These are phyloP conservation scores for Apostichopus parvimensis DNA, from an alignment of 35 echinoderm and acorn worm genomes.

Conservation along the genomic window DNA sequence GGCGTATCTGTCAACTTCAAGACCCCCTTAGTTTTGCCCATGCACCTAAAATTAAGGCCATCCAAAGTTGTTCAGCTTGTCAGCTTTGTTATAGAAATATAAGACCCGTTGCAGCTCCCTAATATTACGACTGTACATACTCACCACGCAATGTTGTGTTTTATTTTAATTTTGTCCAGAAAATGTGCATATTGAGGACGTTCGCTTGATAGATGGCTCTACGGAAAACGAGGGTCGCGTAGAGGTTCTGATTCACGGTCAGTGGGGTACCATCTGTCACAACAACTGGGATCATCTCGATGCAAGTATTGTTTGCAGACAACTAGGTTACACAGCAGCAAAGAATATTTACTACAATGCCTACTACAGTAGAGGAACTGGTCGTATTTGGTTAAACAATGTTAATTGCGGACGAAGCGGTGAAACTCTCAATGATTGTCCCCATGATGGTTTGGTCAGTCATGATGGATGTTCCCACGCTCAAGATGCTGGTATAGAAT, in stretches of 20 bases:
- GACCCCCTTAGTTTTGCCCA: too few relatives aligned
- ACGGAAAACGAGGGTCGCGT: not conserved
- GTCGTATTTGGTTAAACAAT: conserved; percentile 11
- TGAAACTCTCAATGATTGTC: not conserved
- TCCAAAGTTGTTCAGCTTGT: too few relatives aligned
- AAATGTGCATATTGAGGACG: not conserved
- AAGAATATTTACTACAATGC: not conserved
- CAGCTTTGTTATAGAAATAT: too few relatives aligned
- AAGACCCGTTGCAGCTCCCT: too few relatives aligned
- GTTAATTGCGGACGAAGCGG: not conserved
- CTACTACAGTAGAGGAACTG: not conserved
- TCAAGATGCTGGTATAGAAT: not conserved
- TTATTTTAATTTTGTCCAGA: not conserved
- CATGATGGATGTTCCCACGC: not conserved
- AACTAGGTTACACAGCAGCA: conserved; percentile 2
- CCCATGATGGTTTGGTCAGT: not conserved
- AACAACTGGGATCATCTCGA: conserved; percentile 11
- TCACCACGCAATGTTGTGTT: not conserved
- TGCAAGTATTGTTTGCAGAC: conserved; percentile 3
- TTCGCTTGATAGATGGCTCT: not conserved
- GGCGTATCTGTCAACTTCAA: too few relatives aligned
- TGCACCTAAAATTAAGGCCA: too few relatives aligned
- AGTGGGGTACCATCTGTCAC: conserved; percentile 25
- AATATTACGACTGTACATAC: too few relatives aligned
- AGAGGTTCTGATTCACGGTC: not conserved